Evolutionary conservation across 2,113 vertebrate species (phyloP).

Genomic region (Donacobius atricapilla): DNA sequence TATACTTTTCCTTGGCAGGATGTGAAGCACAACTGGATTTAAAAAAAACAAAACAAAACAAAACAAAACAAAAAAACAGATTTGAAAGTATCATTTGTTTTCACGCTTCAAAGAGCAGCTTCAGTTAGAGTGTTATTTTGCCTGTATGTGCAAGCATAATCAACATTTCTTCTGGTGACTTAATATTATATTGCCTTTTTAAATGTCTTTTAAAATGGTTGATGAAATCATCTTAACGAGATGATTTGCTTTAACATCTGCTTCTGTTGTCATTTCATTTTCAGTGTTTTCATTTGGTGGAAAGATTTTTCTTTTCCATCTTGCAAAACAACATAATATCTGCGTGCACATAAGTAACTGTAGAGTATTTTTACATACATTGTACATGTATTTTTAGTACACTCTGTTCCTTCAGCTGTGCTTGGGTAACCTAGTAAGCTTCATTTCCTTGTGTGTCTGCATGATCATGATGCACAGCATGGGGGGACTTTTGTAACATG

Average conservation of each 20-base stretch:
- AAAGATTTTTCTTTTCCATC: conserved; percentile 4
- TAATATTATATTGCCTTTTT: conserved; percentile 8
- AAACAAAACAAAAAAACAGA: neutral
- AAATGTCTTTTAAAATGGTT: conserved; percentile 8
- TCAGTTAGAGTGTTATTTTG: neutral
- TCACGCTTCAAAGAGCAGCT: conserved; percentile 17
- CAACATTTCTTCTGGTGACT: conserved; percentile 22
- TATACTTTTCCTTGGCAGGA: neutral
- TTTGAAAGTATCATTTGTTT: conserved; percentile 37
- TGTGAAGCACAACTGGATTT: conserved; percentile 25
- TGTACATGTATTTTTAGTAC: conserved; percentile 46
- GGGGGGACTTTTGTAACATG: neutral
- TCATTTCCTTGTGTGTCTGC: conserved; percentile 18
- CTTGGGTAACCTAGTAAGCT: conserved; percentile 37
- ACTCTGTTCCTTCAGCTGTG: conserved; percentile 27
- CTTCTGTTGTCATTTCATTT: conserved; percentile 28
- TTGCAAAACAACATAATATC: neutral
- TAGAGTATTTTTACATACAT: neutral
- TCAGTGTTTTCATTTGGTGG: conserved; percentile 11
- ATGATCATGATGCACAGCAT: neutral
- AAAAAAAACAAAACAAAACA: neutral
- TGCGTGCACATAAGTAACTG: conserved; percentile 7
- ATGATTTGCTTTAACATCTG: conserved; percentile 54
- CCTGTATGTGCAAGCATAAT: neutral
- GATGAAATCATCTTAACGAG: conserved; percentile 49